Evolutionary conservation across 2,797 vertebrate genomes (phyloP).

Genomic region (Tangara arthus): DNA sequence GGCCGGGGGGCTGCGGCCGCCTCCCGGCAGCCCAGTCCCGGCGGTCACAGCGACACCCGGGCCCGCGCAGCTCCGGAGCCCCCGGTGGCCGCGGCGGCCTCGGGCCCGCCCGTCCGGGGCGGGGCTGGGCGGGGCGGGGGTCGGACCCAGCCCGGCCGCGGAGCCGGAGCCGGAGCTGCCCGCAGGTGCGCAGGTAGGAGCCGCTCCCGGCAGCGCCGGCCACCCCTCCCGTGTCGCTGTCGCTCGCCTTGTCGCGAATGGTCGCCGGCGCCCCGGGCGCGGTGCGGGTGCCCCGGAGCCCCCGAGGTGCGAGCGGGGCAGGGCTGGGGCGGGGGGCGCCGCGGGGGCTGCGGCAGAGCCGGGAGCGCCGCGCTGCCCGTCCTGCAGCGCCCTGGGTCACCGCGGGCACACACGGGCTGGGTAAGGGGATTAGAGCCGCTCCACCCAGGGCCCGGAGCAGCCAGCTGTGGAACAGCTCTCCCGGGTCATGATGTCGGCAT

Average conservation of each 20-base stretch:
- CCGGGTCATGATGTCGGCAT: background rate
- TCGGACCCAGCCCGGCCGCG: background rate
- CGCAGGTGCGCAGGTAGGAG: background rate
- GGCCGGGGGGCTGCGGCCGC: too few species aligned
- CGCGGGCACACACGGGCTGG: fast-evolving
- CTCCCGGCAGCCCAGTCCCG: fast-evolving
- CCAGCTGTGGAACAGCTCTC: background rate
- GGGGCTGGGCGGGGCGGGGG: background rate
- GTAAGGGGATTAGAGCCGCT: background rate
- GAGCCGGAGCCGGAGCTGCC: background rate
- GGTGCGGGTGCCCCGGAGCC: background rate
- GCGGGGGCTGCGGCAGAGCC: background rate
- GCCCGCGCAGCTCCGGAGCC: background rate
- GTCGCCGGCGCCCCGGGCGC: background rate
- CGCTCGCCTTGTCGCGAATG: background rate
- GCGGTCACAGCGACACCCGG: fast-evolving
- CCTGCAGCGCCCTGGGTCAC: background rate
- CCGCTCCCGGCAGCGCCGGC: background rate
- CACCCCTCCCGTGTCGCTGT: background rate
- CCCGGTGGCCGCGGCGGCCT: background rate
- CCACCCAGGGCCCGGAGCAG: background rate
- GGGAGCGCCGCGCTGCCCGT: background rate
- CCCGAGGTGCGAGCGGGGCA: background rate
- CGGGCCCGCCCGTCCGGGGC: background rate
- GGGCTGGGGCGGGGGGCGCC: background rate